Evolutionary conservation across 2,797 vertebrate genomes (phyloP).

Genomic region (Pagetopsis macropterus): DNA sequence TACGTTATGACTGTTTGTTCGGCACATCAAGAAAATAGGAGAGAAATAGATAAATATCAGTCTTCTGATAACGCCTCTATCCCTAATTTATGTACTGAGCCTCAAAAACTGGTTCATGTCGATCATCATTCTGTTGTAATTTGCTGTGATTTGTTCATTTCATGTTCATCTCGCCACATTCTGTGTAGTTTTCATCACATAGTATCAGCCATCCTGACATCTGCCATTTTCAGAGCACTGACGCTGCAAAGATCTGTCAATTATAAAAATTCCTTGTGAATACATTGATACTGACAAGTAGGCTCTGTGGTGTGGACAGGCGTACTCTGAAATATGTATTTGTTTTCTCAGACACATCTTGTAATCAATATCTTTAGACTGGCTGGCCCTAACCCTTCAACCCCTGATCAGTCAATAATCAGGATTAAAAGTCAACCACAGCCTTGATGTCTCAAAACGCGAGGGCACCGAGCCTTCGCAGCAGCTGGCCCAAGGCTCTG

Average conservation of each 20-base stretch:
- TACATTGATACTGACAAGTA: not conserved
- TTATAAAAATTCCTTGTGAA: slow-evolving; percentile 31
- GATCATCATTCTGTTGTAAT: not conserved
- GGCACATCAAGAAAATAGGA: not conserved
- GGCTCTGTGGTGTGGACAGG: not conserved
- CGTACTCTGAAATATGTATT: slow-evolving; percentile 12
- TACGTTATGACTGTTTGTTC: not conserved
- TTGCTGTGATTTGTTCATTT: slow-evolving; percentile 4
- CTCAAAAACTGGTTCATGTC: not conserved
- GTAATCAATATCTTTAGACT: slow-evolving; percentile 30
- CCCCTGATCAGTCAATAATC: slow-evolving; percentile 4
- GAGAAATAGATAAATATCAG: not conserved
- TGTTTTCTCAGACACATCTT: slow-evolving; percentile 17
- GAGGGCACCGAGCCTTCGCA: too few species aligned
- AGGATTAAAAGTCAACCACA: slow-evolving; percentile 23
- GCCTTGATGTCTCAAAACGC: not conserved
- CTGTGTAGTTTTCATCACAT: not conserved
- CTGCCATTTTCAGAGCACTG: slow-evolving; percentile 12
- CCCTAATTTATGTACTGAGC: not conserved
- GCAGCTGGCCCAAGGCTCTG: too few species aligned
- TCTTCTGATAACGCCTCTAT: not conserved
- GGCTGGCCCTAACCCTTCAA: slow-evolving; percentile 9
- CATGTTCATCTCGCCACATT: not conserved
- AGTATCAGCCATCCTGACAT: not conserved
- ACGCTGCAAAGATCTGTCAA: not conserved